Evolutionary conservation across 64 coral and sea anemone genomes (phyloP).

Genomic region (Dendronephthya gigantea): DNA sequence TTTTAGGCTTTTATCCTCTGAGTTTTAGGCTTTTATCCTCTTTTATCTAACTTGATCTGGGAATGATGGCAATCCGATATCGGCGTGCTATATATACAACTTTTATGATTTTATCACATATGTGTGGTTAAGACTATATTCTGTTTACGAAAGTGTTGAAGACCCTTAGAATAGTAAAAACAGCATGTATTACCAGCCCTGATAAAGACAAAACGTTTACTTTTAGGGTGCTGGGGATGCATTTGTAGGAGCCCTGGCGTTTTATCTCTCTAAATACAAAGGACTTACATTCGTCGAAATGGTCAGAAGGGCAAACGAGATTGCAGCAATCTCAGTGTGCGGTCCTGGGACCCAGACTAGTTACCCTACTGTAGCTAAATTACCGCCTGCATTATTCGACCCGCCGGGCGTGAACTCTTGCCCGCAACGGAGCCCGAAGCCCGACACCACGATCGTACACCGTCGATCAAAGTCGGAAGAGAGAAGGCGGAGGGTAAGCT

Average conservation of each 20-base stretch:
- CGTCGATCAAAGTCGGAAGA: not conserved
- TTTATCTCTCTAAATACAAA: constrained; percentile 92
- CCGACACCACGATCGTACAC: not conserved
- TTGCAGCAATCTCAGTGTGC: constrained; percentile 71
- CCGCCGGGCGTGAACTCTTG: constrained; percentile 2
- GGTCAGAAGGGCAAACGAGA: constrained; percentile 72
- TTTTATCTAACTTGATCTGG: no score
- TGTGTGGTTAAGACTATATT: no score
- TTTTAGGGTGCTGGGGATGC: constrained; percentile 92
- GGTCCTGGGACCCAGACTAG: constrained; percentile 74
- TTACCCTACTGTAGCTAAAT: constrained; percentile 48
- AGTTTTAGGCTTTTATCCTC: no score
- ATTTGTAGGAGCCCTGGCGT: constrained; percentile 92
- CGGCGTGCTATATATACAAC: no score
- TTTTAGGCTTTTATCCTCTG: no score
- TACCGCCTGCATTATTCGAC: constrained; percentile 60
- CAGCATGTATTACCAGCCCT: no score
- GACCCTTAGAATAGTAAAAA: no score
- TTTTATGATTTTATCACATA: no score
- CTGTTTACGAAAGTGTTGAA: no score
- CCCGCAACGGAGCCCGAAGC: not conserved
- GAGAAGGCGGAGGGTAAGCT: not conserved
- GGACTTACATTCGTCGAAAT: constrained; percentile 84
- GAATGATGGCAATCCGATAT: no score
- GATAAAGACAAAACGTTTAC: not conserved